Conservation (phyloP, 2,888 invertebrate genomes). For the Agonopterix subpropinquella region DNA sequence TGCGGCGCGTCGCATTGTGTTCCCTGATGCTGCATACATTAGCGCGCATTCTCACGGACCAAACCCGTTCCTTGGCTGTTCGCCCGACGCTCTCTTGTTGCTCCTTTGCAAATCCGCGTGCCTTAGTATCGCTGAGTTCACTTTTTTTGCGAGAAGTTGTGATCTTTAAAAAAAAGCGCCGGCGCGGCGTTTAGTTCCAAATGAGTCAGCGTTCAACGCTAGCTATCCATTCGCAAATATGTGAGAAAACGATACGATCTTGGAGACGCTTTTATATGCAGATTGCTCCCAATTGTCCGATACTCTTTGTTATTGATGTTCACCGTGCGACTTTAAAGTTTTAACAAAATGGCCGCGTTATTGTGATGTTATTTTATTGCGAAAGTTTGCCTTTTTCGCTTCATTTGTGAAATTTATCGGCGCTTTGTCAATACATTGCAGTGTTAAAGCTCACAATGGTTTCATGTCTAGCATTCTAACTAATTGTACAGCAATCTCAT, state of each 20-base stretch:
- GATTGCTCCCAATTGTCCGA: slow-evolving; percentile 7
- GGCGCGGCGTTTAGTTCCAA: slow-evolving; percentile 43
- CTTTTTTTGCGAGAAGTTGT: slow-evolving; percentile 38
- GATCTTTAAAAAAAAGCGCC: slow-evolving; percentile 47
- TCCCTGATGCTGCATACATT: slow-evolving; percentile 45
- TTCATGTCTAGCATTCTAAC: too few species aligned
- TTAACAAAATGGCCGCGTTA: slow-evolving; percentile 9
- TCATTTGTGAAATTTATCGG: slow-evolving; percentile 27
- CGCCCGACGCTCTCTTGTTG: slow-evolving; percentile 39
- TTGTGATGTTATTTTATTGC: slow-evolving; percentile 26
- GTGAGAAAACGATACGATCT: slow-evolving; percentile 11
- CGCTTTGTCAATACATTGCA: slow-evolving; percentile 22
- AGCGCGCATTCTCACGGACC: slow-evolving; percentile 53
- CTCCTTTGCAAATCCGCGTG: slow-evolving; percentile 57
- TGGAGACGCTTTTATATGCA: slow-evolving; percentile 17
- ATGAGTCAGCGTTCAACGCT: slow-evolving; percentile 22
- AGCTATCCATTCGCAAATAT: not conserved
- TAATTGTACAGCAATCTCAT: not conserved
- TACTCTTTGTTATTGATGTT: slow-evolving; percentile 1
- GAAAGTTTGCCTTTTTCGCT: slow-evolving; percentile 19
- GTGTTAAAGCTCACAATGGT: too few species aligned
- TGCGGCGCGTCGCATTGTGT: slow-evolving; percentile 35
- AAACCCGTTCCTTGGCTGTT: slow-evolving; percentile 49
- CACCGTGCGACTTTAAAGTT: slow-evolving; percentile 11
- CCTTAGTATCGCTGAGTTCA: slow-evolving; percentile 40